Conservation (phyloP, 2,113 vertebrate species). For the Enhydra lutris region DNA sequence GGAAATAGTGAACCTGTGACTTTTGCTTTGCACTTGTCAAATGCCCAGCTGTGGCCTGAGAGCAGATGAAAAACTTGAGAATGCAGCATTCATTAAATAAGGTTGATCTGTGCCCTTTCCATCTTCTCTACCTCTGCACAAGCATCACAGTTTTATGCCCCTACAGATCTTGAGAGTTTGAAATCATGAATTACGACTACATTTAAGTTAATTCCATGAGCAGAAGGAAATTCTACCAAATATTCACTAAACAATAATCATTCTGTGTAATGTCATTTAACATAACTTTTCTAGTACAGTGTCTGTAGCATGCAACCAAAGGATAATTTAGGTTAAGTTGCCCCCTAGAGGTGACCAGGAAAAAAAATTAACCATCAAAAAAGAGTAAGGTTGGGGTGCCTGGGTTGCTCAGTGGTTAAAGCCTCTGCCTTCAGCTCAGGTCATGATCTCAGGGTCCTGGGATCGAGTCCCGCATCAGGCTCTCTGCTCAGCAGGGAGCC, state of each 20-base stretch:
- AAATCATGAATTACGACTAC: not conserved
- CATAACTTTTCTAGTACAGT: not conserved
- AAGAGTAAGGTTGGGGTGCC: not conserved
- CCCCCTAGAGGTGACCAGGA: constrained; percentile 73
- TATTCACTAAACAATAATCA: constrained; percentile 1
- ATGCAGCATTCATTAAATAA: not conserved
- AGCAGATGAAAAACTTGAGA: not conserved
- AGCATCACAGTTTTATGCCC: not conserved
- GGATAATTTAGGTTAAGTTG: constrained; percentile 76
- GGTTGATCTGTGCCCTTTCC: not conserved
- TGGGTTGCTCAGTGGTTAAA: no score
- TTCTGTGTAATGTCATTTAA: constrained; percentile 5
- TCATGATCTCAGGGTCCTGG: no score
- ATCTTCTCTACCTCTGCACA: not conserved
- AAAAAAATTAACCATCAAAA: not conserved
- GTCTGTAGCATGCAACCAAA: not conserved
- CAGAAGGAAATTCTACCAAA: constrained; percentile 59
- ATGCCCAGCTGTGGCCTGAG: not conserved
- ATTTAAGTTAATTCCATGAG: constrained; percentile 48
- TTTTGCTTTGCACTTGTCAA: not conserved
- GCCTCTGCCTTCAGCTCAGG: no score
- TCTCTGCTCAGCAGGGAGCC: no score
- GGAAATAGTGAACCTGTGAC: not conserved
- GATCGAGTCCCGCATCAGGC: no score
- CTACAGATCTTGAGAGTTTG: not conserved